Evolutionary conservation across 1,140 invertebrate genomes (phyloP), one percentile per base, ranked within the genome.

Genomic region (Halictus rubicundus): DNA sequence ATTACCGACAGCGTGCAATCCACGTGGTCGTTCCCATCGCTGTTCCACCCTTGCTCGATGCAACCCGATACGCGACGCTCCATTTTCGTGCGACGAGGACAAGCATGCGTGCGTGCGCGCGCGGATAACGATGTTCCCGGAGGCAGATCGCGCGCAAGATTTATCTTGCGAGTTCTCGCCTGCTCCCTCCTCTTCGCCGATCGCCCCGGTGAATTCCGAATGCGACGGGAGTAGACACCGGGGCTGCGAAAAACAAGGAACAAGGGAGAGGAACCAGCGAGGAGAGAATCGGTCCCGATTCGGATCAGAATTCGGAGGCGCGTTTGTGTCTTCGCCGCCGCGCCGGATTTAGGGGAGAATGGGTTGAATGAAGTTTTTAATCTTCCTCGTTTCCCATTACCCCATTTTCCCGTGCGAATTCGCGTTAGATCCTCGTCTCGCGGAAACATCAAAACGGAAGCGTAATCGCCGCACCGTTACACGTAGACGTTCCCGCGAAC

Each of bases 71-170:
- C 60, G 7, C 60, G 60, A 61, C 27, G 16, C 25, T 63, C 60
- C 60, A 63, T 63, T 63, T 63, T 37, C 16, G 27, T 21, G 60
- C 60, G 16, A 61, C 60, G 27, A 61, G 77, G 21, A 32, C 64
- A 63, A 49, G 76, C 39, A 60, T 66, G 54, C 46, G 39, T 49
- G 63, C 68, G 46, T 46, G 61, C 27, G 63, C 64, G 46, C 54
- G 61, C 37, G 59, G 81, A 75, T 83, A 83, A 84, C 82, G 72
- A 84, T 70, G 69, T 86, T 73, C 68, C 64, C 60, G 68, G 61
- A 79, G 71, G 81, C 84, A 77, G 81, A 87, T 87, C 81, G 78
- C 81, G 84, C 74, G 68, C 60, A 71, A 86, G 85, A 87, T 86
- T 87, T 86, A 86, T 86, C 82, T 78, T 64, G 78, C 78, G 74